Evolutionary conservation across 2,113 vertebrate genomes (phyloP).

Genomic region (Chaetodon trifascialis): DNA sequence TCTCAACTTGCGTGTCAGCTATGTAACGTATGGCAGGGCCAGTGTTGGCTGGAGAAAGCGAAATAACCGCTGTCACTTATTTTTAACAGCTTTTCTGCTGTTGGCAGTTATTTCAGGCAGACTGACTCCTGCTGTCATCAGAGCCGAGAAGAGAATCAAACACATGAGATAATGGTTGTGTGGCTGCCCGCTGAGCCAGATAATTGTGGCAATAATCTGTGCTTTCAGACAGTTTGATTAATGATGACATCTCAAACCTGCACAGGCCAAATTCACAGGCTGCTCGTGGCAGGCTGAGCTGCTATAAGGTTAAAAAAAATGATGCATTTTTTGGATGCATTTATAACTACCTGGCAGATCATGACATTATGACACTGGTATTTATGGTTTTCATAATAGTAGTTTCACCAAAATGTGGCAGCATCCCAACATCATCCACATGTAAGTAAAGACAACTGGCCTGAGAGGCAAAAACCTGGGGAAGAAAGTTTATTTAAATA

Average conservation of each 20-base stretch:
- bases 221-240: neutral
- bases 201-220: neutral
- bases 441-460: no score
- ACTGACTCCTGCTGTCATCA: neutral
- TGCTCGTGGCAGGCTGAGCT: neutral
- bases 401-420: no score
- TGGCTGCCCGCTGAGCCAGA: neutral
- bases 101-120: neutral
- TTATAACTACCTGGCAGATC: neutral
- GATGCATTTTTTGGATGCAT: neutral
- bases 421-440: no score
- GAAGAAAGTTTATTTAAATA: neutral
- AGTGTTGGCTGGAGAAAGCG: neutral
- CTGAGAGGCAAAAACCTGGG: no score
- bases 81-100: neutral
- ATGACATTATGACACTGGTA: no score
- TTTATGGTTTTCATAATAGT: no score
- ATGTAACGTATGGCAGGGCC: neutral
- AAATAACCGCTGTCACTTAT: neutral
- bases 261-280: neutral
- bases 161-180: neutral
- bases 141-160: neutral
- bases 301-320: no score
- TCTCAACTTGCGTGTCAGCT: neutral
- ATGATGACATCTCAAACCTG: neutral